Base-by-base conservation (phyloP, 1,140 invertebrate genomes). In the Venustaconcha ellipsiformis region DNA sequence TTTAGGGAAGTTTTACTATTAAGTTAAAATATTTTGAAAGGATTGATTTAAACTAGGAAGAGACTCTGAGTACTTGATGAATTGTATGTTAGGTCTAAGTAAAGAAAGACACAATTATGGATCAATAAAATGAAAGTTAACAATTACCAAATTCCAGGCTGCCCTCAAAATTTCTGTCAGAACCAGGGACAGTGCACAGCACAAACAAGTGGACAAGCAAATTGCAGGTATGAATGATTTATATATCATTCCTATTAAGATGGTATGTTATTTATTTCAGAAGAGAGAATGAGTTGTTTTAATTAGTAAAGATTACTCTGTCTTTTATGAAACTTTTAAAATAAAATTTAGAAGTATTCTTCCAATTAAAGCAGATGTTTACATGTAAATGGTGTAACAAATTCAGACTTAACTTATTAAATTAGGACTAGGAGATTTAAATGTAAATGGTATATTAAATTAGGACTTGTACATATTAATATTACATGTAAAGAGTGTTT, bases 91-190 rank as follows among this genome's bases (percentile, higher is more conserved):
- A 20, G 58, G 30, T 68, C 18, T 69, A 37, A 26, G 48, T 14
- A 72, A n/a, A 37, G 15, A 14, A 26, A 11, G 17, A 15, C 14
- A 20, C 12, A 23, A 65, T 11, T 23, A 12, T 8, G 12, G 26
- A 57, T n/a, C 17, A 56, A 56, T 14, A 30, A 66, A 6, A n/a
- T 6, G 18, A 20, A 64, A 17, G 17, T 37, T 20, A 37, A 57
- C n/a, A 26, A 55, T 17, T 23, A 63, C 57, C 68, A 59, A 20
- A 37, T 69, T 76, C 17, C 55, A 75, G 72, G 15, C 55, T 81
- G 80, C 66, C 80, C 80, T 17, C 30, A 60, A n/a, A 78, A 74
- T 65, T 81, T 78, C 63, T 81, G 80, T 65, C 67, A 66, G 48
- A 78, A 78, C 60, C 57, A 62, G 57, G 77, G 76, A 30, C 20